Percentiles rank a stretch among this genome's conserved stretches.
phyloP scores from a whole-genome alignment of 2,113 vertebrate species.

The Patagioenas fasciata region DNA sequence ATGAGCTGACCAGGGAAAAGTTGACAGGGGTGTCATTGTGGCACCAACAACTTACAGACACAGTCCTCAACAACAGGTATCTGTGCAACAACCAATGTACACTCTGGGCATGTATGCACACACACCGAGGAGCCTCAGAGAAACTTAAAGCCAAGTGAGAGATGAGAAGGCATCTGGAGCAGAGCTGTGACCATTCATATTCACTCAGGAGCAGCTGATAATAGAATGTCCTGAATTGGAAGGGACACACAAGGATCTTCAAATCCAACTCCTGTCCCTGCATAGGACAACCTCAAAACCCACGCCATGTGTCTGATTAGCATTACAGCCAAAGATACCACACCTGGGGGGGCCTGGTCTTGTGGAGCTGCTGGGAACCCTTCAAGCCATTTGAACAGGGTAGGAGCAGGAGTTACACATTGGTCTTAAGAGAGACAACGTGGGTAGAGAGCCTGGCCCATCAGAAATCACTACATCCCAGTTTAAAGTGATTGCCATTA shows the following conservation, averaged over 20 bases:
- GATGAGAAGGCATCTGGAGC: background rate
- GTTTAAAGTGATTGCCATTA: background rate
- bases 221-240: too few relatives aligned
- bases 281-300: too few relatives aligned
- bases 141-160: background rate
- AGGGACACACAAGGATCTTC: too few relatives aligned
- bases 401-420: background rate
- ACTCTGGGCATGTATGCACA: fast-evolving
- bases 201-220: background rate
- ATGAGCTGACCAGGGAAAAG: background rate
- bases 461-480: background rate
- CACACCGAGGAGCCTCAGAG: background rate
- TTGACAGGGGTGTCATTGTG: background rate
- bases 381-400: background rate
- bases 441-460: background rate
- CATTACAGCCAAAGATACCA: background rate
- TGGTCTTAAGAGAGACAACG: background rate
- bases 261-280: too few relatives aligned
- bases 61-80: background rate
- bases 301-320: background rate
- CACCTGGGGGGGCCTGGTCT: background rate
- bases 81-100: background rate
- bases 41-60: background rate
- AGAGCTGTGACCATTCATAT: background rate
- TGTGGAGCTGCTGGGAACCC: background rate